Evolutionary conservation across 2,797 vertebrate species (phyloP).

Genomic region (Acridotheres tristis): DNA sequence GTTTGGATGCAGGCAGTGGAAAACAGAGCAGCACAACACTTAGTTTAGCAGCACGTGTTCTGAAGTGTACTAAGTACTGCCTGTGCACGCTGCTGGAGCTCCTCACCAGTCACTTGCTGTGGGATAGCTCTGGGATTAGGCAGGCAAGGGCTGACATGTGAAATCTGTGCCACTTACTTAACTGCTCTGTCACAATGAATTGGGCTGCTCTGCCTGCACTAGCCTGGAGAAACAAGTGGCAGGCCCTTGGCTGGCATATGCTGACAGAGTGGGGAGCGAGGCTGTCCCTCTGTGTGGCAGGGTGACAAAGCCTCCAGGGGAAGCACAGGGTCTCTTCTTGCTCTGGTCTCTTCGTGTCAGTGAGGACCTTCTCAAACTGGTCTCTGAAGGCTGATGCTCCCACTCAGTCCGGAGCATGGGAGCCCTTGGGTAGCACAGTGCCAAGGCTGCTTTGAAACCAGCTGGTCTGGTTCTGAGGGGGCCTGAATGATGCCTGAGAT

Average conservation of each 20-base stretch:
- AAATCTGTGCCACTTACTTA: slow-evolving; percentile 54
- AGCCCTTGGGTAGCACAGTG: background rate
- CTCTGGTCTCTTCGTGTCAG: background rate
- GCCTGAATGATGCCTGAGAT: background rate
- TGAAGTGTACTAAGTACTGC: background rate
- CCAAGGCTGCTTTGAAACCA: slow-evolving; percentile 22
- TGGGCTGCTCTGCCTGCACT: background rate
- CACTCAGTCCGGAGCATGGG: background rate
- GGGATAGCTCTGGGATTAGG: slow-evolving; percentile 16
- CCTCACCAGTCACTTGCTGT: background rate
- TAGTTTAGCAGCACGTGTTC: background rate
- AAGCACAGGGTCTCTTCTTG: background rate
- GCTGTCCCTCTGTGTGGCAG: background rate
- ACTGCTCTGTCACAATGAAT: slow-evolving; percentile 37
- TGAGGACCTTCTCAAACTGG: background rate
- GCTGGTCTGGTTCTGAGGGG: slow-evolving; percentile 17
- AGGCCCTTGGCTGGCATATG: background rate
- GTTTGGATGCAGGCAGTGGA: background rate
- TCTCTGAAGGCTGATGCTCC: slow-evolving; percentile 20
- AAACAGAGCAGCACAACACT: background rate
- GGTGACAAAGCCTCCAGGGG: background rate
- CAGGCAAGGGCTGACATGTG: slow-evolving; percentile 19
- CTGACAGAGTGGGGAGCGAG: background rate
- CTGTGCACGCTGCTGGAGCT: background rate
- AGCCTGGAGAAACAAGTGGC: background rate